These are phyloP conservation scores for Nematostella vectensis DNA, from an alignment of 92 coral and sea anemone species.

Conservation along the genomic window DNA sequence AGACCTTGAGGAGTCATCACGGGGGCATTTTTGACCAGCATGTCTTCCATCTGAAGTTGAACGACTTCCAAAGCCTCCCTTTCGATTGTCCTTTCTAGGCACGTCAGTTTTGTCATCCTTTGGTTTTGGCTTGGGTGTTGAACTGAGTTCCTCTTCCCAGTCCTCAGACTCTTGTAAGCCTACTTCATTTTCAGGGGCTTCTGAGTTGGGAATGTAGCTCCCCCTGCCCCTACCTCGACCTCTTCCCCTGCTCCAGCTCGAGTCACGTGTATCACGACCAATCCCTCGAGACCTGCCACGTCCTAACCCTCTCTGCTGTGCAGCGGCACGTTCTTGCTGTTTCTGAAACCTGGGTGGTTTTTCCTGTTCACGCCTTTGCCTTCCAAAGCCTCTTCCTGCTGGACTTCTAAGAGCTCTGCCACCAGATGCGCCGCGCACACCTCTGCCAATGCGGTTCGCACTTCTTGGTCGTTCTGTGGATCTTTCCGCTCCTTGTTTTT, in stretches of 20 bases:
- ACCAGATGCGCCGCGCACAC: conserved; percentile 18
- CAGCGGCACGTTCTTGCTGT: conserved; percentile 80
- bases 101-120: conserved; percentile 12
- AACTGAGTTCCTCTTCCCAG: conserved; percentile 76
- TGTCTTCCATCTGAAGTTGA: conserved; percentile 21
- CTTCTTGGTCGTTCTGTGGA: conserved; percentile 36
- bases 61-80: conserved; percentile 22
- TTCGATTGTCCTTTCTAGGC: conserved; percentile 6
- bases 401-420: conserved; percentile 30
- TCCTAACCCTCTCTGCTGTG: conserved; percentile 42
- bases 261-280: conserved; percentile 38
- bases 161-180: conserved; percentile 71
- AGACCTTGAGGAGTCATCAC: conserved; percentile 38
- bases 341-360: conserved; percentile 96
- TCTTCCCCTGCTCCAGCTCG: conserved; percentile 58
- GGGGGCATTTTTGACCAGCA: conserved; percentile 16
- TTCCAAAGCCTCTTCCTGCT: conserved; percentile 42
- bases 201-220: conserved; percentile 26
- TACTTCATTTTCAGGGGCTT: conserved; percentile 17
- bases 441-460: conserved; percentile 31
- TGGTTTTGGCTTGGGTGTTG: conserved; percentile 12
- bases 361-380: conserved; percentile 66
- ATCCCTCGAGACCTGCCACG: conserved; percentile 47
- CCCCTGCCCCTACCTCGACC: conserved; percentile 62
- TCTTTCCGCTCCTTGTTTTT: conserved; percentile 24